Conservation (phyloP, 2,113 vertebrate species). For the Emydocephalus ijimae region DNA sequence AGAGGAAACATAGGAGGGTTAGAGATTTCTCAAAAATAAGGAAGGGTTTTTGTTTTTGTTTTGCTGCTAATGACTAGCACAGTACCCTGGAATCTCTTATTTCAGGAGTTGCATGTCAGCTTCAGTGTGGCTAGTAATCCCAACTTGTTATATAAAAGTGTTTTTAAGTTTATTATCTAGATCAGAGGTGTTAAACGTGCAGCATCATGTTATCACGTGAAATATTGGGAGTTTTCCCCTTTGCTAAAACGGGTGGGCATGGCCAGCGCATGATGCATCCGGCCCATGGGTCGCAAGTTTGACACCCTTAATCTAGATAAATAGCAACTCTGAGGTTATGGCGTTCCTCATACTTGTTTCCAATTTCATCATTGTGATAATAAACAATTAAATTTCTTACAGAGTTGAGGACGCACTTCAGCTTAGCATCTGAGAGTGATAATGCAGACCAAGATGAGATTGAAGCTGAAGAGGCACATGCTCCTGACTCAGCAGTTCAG, state of each 20-base stretch:
- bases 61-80: neutral
- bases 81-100: neutral
- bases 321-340: neutral
- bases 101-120: neutral
- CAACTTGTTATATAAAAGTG: neutral
- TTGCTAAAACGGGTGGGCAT: no score
- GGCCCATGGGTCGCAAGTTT: no score
- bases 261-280: no score
- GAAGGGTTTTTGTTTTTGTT: neutral
- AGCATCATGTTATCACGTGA: no score
- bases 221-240: no score
- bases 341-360: neutral
- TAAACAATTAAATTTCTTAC: neutral
- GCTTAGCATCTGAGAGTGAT: constrained; percentile 94
- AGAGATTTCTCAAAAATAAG: neutral
- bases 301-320: neutral
- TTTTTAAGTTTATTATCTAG: neutral
- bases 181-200: neutral
- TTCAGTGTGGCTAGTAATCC: neutral
- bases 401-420: constrained; percentile 96
- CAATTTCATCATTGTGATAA: constrained; percentile 1
- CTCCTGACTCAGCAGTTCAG: constrained; percentile 68
- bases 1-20: neutral
- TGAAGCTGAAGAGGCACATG: constrained; percentile 77
- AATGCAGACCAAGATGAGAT: constrained; percentile 83